Percentiles rank a stretch among this genome's conserved stretches.
phyloP scores from a whole-genome alignment of 64 coral and sea anemone species.

The Stichodactyla mertensii region DNA sequence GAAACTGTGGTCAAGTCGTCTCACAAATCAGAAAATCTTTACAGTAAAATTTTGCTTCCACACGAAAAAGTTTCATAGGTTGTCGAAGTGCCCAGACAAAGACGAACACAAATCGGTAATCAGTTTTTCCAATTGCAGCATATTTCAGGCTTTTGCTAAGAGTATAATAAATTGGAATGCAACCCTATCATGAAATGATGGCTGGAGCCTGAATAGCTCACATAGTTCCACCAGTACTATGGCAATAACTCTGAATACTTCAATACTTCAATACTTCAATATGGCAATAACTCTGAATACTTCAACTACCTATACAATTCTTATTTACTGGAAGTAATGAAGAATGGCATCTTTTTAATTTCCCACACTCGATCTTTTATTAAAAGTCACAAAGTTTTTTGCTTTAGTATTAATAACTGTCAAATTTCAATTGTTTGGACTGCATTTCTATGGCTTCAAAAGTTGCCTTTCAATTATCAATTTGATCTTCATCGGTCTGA shows the following conservation, averaged over 20 bases:
- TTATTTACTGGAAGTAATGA: constrained; percentile 16
- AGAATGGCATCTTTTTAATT: constrained; percentile 26
- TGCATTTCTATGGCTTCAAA: background rate
- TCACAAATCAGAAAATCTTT: no score
- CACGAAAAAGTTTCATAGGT: background rate
- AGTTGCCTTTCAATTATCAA: background rate
- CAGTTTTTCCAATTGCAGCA: constrained; percentile 9
- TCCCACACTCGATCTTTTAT: background rate
- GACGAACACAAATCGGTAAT: background rate
- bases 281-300: constrained; percentile 6
- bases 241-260: constrained; percentile 10
- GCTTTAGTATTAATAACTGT: background rate
- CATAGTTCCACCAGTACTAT: background rate
- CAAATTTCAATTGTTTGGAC: background rate
- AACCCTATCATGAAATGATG: background rate
- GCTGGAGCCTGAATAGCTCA: background rate
- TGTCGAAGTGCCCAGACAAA: background rate
- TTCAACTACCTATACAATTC: background rate
- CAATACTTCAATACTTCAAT: background rate
- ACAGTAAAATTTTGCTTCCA: background rate
- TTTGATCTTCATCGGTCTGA: background rate
- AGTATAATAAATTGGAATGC: constrained; percentile 18
- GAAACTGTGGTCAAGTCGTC: no score
- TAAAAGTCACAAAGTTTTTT: background rate
- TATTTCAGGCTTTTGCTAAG: constrained; percentile 34